These are phyloP conservation scores for Pseudoatta argentina DNA, from an alignment of 1,140 invertebrate genomes.

Conservation along the genomic window DNA sequence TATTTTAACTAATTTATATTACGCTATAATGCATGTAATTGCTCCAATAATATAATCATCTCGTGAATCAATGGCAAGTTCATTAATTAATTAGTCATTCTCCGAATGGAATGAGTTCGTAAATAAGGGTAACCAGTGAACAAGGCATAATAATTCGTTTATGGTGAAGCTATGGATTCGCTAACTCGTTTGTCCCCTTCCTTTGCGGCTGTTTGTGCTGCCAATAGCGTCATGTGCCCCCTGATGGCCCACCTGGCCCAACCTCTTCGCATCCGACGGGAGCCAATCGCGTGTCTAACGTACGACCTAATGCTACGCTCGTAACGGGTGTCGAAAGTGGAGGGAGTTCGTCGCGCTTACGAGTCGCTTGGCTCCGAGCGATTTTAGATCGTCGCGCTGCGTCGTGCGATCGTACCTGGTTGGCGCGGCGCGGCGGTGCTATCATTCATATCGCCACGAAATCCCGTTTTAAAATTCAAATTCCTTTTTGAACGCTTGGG, in stretches of 20 bases:
- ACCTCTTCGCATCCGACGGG: constrained; percentile 80
- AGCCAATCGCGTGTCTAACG: constrained; percentile 84
- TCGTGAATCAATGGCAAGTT: neutral
- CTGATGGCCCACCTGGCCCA: constrained; percentile 81
- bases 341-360: constrained; percentile 63
- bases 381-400: constrained; percentile 40
- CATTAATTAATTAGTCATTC: constrained; percentile 31
- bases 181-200: constrained; percentile 61
- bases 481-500: neutral
- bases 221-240: constrained; percentile 79
- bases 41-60: neutral
- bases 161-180: constrained; percentile 43
- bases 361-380: constrained; percentile 5
- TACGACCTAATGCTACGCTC: constrained; percentile 81
- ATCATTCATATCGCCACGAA: neutral
- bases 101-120: neutral
- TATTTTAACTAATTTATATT: constrained; percentile 4
- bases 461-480: constrained; percentile 16
- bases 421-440: neutral
- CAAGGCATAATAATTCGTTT: constrained; percentile 52
- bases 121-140: constrained; percentile 18
- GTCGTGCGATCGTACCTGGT: constrained; percentile 10
- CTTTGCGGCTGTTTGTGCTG: constrained; percentile 66
- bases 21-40: neutral
- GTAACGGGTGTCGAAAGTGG: constrained; percentile 72